A percentile compares a stretch with the other conserved stretches of the same genome.
Conservation (phyloP, 2,113 vertebrate genomes). For the Cryptomyrus ogoouensis region DNA sequence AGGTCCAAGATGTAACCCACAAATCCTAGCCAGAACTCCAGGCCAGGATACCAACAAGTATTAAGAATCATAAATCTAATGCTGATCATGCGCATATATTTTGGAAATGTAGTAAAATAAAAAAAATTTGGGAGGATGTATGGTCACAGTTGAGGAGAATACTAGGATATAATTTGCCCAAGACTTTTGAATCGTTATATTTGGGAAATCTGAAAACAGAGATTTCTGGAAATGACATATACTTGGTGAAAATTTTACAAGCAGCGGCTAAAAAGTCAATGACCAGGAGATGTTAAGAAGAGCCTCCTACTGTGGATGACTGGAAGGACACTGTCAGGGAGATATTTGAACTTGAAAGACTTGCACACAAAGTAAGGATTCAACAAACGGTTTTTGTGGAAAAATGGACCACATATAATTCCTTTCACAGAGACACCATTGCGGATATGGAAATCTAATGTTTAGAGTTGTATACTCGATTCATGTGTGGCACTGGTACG, state of each 20-base stretch:
- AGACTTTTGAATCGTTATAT: background rate
- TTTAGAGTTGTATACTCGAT: background rate
- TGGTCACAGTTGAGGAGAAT: background rate
- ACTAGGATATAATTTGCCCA: background rate
- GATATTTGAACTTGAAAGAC: background rate
- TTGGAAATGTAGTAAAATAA: background rate
- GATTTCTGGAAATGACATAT: background rate
- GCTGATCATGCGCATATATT: background rate
- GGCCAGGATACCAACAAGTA: background rate
- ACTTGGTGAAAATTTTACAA: background rate
- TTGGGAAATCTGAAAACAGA: background rate
- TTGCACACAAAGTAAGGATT: background rate
- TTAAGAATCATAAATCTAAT: background rate
- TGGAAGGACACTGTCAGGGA: background rate
- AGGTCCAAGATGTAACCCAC: background rate
- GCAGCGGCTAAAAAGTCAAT: background rate
- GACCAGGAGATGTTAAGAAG: background rate
- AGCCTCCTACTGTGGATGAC: background rate
- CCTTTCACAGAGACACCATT: background rate
- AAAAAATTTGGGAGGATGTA: background rate
- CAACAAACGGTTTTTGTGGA: background rate
- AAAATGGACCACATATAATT: background rate
- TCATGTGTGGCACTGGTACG: background rate
- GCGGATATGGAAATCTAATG: background rate
- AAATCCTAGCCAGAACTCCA: background rate